These are phyloP conservation scores for Mesitornis unicolor DNA, from an alignment of 2,113 vertebrate genomes.

Conservation along the genomic window DNA sequence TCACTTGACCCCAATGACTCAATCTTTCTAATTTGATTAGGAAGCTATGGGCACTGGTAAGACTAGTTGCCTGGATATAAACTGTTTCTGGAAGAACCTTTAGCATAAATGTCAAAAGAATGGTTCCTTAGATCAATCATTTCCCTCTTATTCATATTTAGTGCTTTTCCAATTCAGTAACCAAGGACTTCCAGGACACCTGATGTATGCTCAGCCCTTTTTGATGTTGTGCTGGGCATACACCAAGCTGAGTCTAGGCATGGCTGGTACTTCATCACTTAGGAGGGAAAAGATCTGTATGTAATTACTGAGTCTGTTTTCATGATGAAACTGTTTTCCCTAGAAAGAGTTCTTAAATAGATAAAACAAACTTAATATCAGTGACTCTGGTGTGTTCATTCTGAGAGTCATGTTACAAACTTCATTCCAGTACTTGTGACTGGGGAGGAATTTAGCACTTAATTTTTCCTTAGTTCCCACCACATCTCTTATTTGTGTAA, in stretches of 20 bases:
- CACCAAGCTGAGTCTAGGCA: background rate
- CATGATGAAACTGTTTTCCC: background rate
- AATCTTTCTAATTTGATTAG: conserved; percentile 61
- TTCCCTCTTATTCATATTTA: background rate
- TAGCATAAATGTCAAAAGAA: conserved; percentile 35
- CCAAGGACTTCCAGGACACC: background rate
- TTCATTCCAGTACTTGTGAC: background rate
- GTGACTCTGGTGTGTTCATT: background rate
- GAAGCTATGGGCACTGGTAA: background rate
- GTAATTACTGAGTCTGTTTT: background rate
- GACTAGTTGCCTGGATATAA: background rate
- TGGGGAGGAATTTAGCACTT: background rate
- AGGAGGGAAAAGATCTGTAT: background rate
- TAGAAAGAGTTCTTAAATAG: background rate
- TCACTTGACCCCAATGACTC: conserved; percentile 59
- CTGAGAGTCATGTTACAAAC: background rate
- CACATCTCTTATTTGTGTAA: background rate
- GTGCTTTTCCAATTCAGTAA: background rate
- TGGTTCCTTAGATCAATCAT: conserved; percentile 15
- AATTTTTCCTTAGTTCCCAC: background rate
- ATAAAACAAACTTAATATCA: background rate
- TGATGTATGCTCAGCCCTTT: background rate
- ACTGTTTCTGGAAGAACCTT: conserved; percentile 8
- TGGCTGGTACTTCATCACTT: background rate
- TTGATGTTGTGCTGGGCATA: background rate